Evolutionary conservation across 30 jellyfish, hydroid and myxozoan species (phyloP), one percentile per base, ranked within the genome.

Genomic region (Aurelia aurita): DNA sequence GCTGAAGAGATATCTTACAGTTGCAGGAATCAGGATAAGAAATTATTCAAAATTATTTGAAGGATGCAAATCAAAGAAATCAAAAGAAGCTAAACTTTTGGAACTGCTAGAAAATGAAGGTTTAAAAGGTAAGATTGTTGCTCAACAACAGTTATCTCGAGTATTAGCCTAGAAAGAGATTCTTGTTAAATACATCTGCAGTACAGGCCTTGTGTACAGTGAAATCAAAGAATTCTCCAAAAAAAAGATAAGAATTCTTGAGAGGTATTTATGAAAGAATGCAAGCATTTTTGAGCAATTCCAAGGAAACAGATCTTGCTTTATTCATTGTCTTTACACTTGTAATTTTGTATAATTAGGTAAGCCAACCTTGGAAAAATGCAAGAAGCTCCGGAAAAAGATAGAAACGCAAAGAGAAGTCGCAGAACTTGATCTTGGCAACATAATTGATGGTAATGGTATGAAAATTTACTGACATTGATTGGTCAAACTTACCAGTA

Each of bases 31-130:
- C 58, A 75, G 70, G 26, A 49, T 87, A 12, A 71, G 65, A 22
- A 86, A 75, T 80, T 92, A 92, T 60, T 35, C 84, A 57, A 92
- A 89, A 23, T 5, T 87, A 25, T 92, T 92, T 87, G 95, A 81
- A 58, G 95, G 86, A 7, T 92, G 98, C 66, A 92, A 85, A 47
- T 63, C 95, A 58, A 87, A 77, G 84, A 92, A 92, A 77, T 59
- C 98, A 23, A 92, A 87, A 61, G 98, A 92, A 63, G 72, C 34
- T 44, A 92, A 86, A 71, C 66, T 92, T 21, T 19, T 72, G 21
- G 47, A 68, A 25, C 39, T 86, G 69, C 92, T 92, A 0, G 89
- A 72, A 63, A 94, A 88, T 44, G 23, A 77, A 21, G 98, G 98
- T 18, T 66, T 92, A 4, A 77, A 87, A 58, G 98, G 98, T 90